Evolutionary conservation across 2,888 invertebrate genomes (phyloP), one percentile per base, ranked within the genome.

Genomic region (Hydroisotoma schaefferi): DNA sequence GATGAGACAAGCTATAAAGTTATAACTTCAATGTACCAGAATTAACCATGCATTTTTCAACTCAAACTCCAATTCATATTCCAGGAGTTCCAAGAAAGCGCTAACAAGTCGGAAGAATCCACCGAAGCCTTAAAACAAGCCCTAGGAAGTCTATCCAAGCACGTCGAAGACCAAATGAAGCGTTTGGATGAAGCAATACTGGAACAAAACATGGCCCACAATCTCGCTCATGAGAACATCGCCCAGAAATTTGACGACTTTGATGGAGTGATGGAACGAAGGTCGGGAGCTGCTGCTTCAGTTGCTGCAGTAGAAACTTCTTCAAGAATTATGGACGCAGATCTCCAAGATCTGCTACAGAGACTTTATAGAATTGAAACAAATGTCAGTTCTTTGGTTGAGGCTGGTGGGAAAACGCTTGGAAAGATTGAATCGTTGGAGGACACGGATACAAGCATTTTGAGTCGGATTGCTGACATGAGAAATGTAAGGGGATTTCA

Each of bases 161-260:
- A 46, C 25, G 56, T 55, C 37, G 63, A 63, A 33, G 54, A 53
- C 10, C 57, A 67, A 49, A 46, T 67, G 51, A 61, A 61, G 44
- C 54, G 59, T 18, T 38, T 67, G 22, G 67, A 67, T 25, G 63
- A 61, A 20, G 56, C 61, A 2, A 57, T 67, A 10, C 46, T 63
- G 15, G 63, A 63, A 18, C 67, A 67, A 37, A 67, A 67, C 28
- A 67, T 63, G 67, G 67, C 63, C 10, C 67, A 67, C 29, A 63
- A 67, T 48, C 53, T 67, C 59, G 63, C 67, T 2, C 67, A 67
- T 37, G 63, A 67, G 25, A 63, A 67, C 38, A 67, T 67, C 28
- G 56, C 60, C 10, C 28, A 61, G 27, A 61, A 61, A 55, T 55
- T 67, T 29, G 67, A 67, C 15, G 59, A 61, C 18, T 18, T 63